Base-by-base conservation (phyloP, 2,797 vertebrate genomes). In the Anomalospiza imberbis region DNA sequence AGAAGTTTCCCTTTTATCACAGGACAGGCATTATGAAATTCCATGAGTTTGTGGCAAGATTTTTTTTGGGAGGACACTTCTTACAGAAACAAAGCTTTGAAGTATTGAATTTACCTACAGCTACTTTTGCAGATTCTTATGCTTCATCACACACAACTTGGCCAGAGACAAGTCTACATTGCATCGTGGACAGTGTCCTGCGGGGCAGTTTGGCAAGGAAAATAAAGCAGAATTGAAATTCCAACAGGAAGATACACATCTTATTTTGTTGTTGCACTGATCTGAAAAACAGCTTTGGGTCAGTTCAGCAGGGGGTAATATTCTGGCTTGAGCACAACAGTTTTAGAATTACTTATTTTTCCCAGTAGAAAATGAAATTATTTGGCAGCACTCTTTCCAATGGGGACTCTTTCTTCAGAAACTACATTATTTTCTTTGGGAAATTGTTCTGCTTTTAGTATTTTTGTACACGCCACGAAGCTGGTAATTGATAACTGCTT, bases 271-370 rank as follows among this genome's bases (percentile, higher is more conserved):
- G 48, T 73, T 85, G 63, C 74, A 55, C 32, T 89, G 73, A 81
- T 89, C 45, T 72, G 31, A 89, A 88, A 94, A 95, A 75, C 44
- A 95, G 40, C 76, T 94, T 93, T 85, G 71, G 61, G 48, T 91
- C 82, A 66, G 58, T 83, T 94, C 82, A 92, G 60, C 36, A 45
- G 79, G 79, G 79, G 40, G 58, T 85, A 83, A 85, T 93, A 92
- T 45, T 88, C 81, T 94, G 68, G 31, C 66, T 92, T 71, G 21
- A 74, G 54, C 31, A 58, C 50, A 68, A 66, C 44, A 45, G 47
- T 83, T 89, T 93, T 51, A 89, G 82, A 91, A 86, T 91, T 13
- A 70, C 58, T 94, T 89, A 32, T 80, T 89, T 95, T 95, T 93
- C 86, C 68, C 66, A 85, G 42, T 71, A 85, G 74, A 93, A 94